Percentiles rank a stretch among this genome's conserved stretches.
These are phyloP conservation scores for Schizothorax lantsangensis DNA, from an alignment of 2,797 vertebrate species.

Conservation along the genomic window DNA sequence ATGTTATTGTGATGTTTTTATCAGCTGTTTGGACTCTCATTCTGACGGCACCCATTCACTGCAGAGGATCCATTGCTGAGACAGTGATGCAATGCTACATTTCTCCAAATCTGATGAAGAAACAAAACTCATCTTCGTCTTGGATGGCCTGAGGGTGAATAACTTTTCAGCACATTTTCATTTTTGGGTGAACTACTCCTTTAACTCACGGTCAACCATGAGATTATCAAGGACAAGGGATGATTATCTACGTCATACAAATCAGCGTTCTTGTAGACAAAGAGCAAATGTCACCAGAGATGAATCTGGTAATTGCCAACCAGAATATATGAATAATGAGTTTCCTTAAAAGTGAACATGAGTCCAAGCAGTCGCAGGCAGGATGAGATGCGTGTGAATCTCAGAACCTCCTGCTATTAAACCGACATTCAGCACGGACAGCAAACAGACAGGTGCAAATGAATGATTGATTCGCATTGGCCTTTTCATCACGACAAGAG, in stretches of 20 bases:
- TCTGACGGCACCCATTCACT: background rate
- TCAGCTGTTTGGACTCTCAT: no score
- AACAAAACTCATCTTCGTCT: background rate
- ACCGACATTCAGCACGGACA: background rate
- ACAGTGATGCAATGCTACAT: background rate
- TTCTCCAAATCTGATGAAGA: background rate
- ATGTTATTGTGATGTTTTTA: no score
- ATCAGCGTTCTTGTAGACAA: background rate
- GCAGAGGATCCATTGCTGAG: background rate
- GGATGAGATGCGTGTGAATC: background rate
- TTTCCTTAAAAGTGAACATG: background rate
- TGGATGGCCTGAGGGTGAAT: no score
- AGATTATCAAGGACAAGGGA: background rate
- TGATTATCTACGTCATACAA: background rate
- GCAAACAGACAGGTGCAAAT: slow-evolving; percentile 9
- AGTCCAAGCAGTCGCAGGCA: background rate
- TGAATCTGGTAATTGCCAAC: background rate
- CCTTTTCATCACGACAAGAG: slow-evolving; percentile 32
- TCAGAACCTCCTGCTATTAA: background rate
- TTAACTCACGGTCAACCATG: background rate
- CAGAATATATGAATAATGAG: background rate
- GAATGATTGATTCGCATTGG: background rate
- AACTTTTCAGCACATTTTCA: no score
- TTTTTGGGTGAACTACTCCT: no score
- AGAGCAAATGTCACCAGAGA: slow-evolving; percentile 1